Evolutionary conservation across 2,113 vertebrate genomes (phyloP), one percentile per base, ranked within the genome.

Genomic region (Malurus cyaneus): DNA sequence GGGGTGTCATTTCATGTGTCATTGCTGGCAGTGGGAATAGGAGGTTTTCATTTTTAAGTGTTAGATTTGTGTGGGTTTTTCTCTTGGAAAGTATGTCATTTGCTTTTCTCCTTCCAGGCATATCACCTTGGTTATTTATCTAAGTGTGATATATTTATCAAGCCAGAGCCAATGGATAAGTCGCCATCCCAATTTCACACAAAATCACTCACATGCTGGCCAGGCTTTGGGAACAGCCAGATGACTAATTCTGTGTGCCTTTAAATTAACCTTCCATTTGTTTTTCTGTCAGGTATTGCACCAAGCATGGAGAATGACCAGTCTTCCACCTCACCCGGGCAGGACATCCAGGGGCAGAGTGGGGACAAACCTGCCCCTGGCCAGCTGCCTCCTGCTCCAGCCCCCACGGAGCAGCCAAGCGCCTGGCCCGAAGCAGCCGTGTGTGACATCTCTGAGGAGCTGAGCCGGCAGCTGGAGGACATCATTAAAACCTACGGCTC

Each of bases 401-500:
- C 44, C n/a, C 41, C 64, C 6, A 17, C 1, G 2, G 93, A 89
- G 36, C 81, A 89, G 53, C 76, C 23, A 3, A 83, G 44, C 2
- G 0, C 20, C 39, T 56, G 10, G 36, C 61, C 92, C 0, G 80
- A 97, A 66, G 70, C 49, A 32, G 86, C 79, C 1, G 1, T 21
- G 12, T 92, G 93, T 0, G 98, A 98, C 79, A 96, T 98, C 86
- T 98, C 98, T 1, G 98, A 99, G 85, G 98, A 98, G 94, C 71
- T 99, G 94, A 97, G 88, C 71, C 95, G 86, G 36, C 98, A 98
- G 84, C 97, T 99, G 95, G 98, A 99, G 89, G 98, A 99, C 94
- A 99, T 99, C 90, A 98, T 99, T 90, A 98, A 97, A 77, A 98
- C 95, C 5, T 98, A 99, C 0, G 98, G 98, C 21, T 98, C 98